These are phyloP conservation scores for Rhinolophus ferrumequinum DNA, from an alignment of 2,113 vertebrate species.

Conservation along the genomic window DNA sequence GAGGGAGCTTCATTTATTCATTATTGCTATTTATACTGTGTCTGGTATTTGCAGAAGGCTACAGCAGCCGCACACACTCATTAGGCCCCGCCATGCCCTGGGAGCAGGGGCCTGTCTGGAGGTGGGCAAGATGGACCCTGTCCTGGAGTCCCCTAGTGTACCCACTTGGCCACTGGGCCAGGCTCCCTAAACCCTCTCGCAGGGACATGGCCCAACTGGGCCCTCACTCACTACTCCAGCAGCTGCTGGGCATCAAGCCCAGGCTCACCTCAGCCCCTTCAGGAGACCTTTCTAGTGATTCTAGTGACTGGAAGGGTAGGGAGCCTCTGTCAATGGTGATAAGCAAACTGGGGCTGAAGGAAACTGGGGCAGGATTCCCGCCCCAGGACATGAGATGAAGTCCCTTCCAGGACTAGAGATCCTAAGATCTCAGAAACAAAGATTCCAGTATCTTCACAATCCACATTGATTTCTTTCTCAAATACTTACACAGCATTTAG, in stretches of 20 bases:
- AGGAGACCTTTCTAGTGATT: slow-evolving; percentile 24
- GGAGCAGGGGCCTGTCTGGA: neutral
- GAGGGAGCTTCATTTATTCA: slow-evolving; percentile 69
- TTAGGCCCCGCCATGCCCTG: neutral
- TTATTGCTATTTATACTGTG: slow-evolving; percentile 75
- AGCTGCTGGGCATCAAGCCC: neutral
- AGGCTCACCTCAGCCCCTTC: neutral
- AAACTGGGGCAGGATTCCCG: neutral
- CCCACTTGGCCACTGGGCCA: neutral
- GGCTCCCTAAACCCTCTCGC: neutral
- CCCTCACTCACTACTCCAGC: neutral
- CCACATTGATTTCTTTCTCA: neutral
- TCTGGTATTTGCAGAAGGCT: slow-evolving; percentile 76
- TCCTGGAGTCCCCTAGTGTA: neutral
- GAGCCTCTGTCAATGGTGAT: neutral
- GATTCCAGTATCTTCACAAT: neutral
- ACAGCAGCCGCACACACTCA: neutral
- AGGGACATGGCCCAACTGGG: neutral
- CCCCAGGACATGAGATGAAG: neutral
- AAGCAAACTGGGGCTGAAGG: neutral
- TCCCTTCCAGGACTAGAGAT: neutral
- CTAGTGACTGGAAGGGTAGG: neutral
- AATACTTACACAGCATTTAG: neutral
- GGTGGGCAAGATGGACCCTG: neutral
- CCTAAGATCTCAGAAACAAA: neutral